Percentiles rank a stretch among this genome's conserved stretches.
Evolutionary conservation across 2,113 vertebrate species (phyloP).

Genomic region (Heterotis niloticus): DNA sequence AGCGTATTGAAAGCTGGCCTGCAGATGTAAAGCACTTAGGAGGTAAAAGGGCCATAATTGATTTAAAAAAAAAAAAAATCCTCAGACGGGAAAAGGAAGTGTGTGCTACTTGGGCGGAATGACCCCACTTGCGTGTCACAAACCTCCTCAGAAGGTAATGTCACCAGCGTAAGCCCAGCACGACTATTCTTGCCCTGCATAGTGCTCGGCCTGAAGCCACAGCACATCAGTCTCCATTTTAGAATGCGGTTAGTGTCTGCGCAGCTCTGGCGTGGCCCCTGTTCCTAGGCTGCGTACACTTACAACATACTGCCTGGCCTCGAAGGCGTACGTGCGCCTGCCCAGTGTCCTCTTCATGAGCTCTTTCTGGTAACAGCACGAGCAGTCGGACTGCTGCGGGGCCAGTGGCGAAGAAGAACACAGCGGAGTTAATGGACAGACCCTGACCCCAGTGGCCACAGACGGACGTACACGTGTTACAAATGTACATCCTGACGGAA

Average conservation of each 20-base stretch:
- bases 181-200: background rate
- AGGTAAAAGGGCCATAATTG: too few relatives aligned
- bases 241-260: conserved; percentile 70
- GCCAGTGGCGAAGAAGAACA: conserved; percentile 73
- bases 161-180: background rate
- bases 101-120: background rate
- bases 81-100: background rate
- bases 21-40: too few relatives aligned
- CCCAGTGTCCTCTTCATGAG: conserved; percentile 97
- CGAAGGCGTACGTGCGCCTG: conserved; percentile 87
- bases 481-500: background rate
- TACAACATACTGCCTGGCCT: conserved; percentile 97
- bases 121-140: background rate
- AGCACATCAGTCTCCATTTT: conserved; percentile 8
- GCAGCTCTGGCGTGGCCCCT: conserved; percentile 29
- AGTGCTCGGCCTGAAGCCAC: background rate
- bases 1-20: too few relatives aligned
- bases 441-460: background rate
- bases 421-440: conserved; percentile 56
- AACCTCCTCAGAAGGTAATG: background rate
- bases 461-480: background rate
- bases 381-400: conserved; percentile 76
- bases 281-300: conserved; percentile 60
- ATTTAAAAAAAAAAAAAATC: too few relatives aligned
- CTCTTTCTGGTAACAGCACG: conserved; percentile 90